Conservation (phyloP, 1,140 invertebrate species). For the Drosophila punjabiensis region DNA sequence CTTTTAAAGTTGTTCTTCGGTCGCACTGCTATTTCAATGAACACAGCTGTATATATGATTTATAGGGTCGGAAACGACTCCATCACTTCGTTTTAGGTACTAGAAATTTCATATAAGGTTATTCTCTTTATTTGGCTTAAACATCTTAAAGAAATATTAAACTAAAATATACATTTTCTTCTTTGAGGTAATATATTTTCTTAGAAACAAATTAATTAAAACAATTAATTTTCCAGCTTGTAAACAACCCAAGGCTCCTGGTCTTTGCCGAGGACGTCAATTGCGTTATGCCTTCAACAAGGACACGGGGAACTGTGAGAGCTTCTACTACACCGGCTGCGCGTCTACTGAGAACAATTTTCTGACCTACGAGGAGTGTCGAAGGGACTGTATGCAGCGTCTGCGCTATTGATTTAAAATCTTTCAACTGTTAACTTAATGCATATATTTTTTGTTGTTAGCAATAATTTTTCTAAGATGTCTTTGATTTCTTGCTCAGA, state of each 20-base stretch:
- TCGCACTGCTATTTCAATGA: too few relatives aligned
- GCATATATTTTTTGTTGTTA: constrained; percentile 24
- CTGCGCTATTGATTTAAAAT: constrained; percentile 52
- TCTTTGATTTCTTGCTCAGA: constrained; percentile 20
- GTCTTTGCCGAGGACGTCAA: constrained; percentile 64
- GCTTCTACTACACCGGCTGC: constrained; percentile 78
- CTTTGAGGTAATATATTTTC: not conserved
- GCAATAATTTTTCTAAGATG: constrained; percentile 17
- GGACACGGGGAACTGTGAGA: constrained; percentile 72
- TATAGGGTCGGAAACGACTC: not conserved
- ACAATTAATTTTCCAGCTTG: constrained; percentile 49
- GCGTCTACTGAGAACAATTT: constrained; percentile 76
- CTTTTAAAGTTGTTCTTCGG: too few relatives aligned
- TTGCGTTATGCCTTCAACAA: constrained; percentile 77
- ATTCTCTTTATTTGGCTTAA: not conserved
- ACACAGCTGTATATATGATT: constrained; percentile 1
- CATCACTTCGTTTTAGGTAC: not conserved
- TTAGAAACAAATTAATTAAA: not conserved
- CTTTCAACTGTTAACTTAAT: constrained; percentile 10
- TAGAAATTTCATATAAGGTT: not conserved
- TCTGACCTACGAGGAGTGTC: constrained; percentile 78
- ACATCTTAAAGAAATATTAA: not conserved
- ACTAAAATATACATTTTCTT: too few relatives aligned
- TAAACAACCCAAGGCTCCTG: constrained; percentile 69
- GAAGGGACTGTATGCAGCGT: constrained; percentile 77